These are phyloP conservation scores for Hoplodrina blanda DNA, from an alignment of 2,888 invertebrate species.

Conservation along the genomic window DNA sequence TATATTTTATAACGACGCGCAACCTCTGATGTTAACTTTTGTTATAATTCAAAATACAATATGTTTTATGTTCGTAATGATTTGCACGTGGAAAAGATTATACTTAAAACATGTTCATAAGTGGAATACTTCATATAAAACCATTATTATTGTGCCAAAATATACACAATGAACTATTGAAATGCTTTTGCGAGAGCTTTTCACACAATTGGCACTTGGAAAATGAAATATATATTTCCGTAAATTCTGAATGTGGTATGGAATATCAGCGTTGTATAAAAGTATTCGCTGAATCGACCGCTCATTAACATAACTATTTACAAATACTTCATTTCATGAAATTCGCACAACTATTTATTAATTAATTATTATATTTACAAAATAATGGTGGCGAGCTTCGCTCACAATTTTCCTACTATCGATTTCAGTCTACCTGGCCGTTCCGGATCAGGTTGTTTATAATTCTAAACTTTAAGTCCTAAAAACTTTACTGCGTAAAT, in stretches of 20 bases:
- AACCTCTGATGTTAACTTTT: constrained; percentile 18
- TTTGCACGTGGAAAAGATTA: constrained; percentile 68
- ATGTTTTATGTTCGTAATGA: constrained; percentile 44
- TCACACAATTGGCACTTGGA: constrained; percentile 40
- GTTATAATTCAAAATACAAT: constrained; percentile 39
- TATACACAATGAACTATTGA: constrained; percentile 53
- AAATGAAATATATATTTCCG: constrained; percentile 32
- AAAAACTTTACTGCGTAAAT: not conserved
- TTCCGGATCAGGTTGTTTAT: not conserved
- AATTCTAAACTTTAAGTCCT: not conserved
- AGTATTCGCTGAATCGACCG: constrained; percentile 12
- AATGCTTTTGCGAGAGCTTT: constrained; percentile 40
- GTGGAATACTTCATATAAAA: constrained; percentile 33
- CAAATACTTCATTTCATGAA: constrained; percentile 5
- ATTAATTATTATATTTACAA: not conserved
- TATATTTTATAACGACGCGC: constrained; percentile 13
- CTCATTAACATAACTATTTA: constrained; percentile 31
- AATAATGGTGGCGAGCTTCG: not conserved
- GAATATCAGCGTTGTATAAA: constrained; percentile 11
- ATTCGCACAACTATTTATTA: not conserved
- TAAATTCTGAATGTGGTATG: constrained; percentile 17
- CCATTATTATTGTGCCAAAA: constrained; percentile 55
- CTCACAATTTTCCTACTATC: not conserved
- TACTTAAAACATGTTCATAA: constrained; percentile 38
- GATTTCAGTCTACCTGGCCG: not conserved